Evolutionary conservation across 2,888 invertebrate genomes (phyloP).

Genomic region (Drosophila fulvimacula): DNA sequence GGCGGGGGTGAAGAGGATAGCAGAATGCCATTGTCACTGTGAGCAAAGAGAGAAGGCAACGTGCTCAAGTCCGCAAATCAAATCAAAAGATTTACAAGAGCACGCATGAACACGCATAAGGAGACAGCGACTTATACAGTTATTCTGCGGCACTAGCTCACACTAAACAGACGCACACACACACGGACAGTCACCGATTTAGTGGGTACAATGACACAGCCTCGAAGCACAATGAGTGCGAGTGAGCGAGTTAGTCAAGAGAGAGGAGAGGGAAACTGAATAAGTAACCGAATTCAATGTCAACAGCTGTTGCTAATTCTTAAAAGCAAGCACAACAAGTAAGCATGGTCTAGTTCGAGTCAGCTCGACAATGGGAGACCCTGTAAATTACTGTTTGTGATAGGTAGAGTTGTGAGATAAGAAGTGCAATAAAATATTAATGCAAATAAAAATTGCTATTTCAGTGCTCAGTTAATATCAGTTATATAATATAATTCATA

Average conservation of each 20-base stretch:
- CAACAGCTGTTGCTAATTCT: slow-evolving; percentile 73
- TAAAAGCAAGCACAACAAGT: slow-evolving; percentile 44
- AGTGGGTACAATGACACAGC: slow-evolving; percentile 34
- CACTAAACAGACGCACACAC: slow-evolving; percentile 4
- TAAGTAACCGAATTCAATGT: slow-evolving; percentile 66
- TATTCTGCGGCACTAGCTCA: slow-evolving; percentile 22
- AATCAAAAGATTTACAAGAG: slow-evolving; percentile 75
- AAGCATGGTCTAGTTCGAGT: slow-evolving; percentile 4
- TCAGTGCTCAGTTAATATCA: too few relatives aligned
- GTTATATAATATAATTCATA: too few relatives aligned
- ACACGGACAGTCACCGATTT: slow-evolving; percentile 10
- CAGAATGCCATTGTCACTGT: slow-evolving; percentile 7
- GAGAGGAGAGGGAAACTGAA: slow-evolving; percentile 1
- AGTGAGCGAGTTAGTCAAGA: not conserved
- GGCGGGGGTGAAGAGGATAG: not conserved
- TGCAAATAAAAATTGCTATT: too few relatives aligned
- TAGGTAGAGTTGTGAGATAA: too few relatives aligned
- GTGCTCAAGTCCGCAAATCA: slow-evolving; percentile 71
- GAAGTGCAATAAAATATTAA: too few relatives aligned
- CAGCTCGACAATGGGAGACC: slow-evolving; percentile 9
- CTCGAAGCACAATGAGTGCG: not conserved
- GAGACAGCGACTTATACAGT: slow-evolving; percentile 35
- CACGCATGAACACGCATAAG: slow-evolving; percentile 57
- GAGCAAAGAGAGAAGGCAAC: slow-evolving; percentile 40
- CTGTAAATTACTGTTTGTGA: too few relatives aligned